Percentiles rank a stretch among this genome's conserved stretches.
phyloP scores from a whole-genome alignment of 2,888 invertebrate genomes.

The Parascotia fuliginaria region DNA sequence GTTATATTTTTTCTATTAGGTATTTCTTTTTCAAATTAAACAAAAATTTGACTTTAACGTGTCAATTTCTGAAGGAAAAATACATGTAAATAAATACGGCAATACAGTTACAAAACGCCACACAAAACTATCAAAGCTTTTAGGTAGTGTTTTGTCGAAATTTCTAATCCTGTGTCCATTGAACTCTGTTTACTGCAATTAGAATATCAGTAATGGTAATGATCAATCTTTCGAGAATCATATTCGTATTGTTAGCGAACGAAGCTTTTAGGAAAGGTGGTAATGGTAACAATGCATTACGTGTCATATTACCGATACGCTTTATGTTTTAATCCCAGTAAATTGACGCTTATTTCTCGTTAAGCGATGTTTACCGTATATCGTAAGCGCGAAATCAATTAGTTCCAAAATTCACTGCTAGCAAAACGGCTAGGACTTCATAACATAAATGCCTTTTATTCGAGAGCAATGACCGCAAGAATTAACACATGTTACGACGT shows the following conservation, averaged over 20 bases:
- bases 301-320: not conserved
- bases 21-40: too few relatives aligned
- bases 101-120: too few relatives aligned
- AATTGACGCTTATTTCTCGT: constrained; percentile 6
- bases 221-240: not conserved
- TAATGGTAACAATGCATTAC: not conserved
- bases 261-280: not conserved
- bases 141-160: not conserved
- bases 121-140: too few relatives aligned
- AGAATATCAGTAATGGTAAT: not conserved
- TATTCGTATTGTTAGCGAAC: not conserved
- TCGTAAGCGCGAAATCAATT: constrained; percentile 8
- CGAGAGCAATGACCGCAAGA: constrained; percentile 30
- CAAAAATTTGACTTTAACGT: too few relatives aligned
- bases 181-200: not conserved
- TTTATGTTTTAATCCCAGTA: constrained; percentile 4
- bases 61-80: too few relatives aligned
- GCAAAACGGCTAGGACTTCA: constrained; percentile 11
- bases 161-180: not conserved
- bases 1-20: too few relatives aligned
- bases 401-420: constrained; percentile 8
- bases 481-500: constrained; percentile 31
- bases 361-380: not conserved
- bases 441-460: constrained; percentile 16
- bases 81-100: too few relatives aligned